phyloP scores from a whole-genome alignment of 1,140 invertebrate species.

The Pseudomyrmex pallidus region DNA sequence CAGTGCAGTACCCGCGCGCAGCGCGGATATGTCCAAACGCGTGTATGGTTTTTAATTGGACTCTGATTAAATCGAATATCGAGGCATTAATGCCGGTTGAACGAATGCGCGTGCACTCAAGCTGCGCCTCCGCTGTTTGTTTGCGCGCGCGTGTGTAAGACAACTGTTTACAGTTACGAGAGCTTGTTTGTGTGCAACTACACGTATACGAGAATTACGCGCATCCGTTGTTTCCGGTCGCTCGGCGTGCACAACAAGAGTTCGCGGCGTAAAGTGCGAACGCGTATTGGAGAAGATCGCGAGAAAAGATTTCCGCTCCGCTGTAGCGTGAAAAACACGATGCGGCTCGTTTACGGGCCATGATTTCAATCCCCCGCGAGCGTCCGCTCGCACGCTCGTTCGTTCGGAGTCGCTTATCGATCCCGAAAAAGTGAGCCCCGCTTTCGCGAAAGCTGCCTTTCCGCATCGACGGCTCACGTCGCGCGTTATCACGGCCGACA shows the following conservation, averaged over 20 bases:
- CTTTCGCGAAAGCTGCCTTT: neutral
- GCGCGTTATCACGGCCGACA: neutral
- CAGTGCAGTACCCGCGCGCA: no score
- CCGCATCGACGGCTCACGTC: slow-evolving; percentile 8
- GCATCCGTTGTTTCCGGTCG: neutral
- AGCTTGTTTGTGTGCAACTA: no score
- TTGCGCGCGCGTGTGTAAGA: no score
- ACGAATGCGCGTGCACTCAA: no score
- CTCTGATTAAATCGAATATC: no score
- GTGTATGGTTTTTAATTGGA: no score
- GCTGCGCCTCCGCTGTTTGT: no score
- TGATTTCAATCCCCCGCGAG: neutral
- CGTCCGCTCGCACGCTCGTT: no score
- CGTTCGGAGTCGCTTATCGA: neutral
- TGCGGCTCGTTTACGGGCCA: slow-evolving; percentile 1
- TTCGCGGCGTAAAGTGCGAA: neutral
- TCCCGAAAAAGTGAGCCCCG: slow-evolving; percentile 2
- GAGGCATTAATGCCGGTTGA: no score
- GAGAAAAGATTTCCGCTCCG: neutral
- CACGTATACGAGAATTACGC: no score
- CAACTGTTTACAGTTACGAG: no score
- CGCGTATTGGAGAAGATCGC: neutral
- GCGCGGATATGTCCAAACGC: no score
- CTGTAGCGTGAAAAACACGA: neutral
- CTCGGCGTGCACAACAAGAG: neutral